A percentile compares a stretch with the other conserved stretches of the same genome.
These are phyloP conservation scores for Mus minutoides DNA, from an alignment of 2,797 vertebrate species.

Conservation along the genomic window DNA sequence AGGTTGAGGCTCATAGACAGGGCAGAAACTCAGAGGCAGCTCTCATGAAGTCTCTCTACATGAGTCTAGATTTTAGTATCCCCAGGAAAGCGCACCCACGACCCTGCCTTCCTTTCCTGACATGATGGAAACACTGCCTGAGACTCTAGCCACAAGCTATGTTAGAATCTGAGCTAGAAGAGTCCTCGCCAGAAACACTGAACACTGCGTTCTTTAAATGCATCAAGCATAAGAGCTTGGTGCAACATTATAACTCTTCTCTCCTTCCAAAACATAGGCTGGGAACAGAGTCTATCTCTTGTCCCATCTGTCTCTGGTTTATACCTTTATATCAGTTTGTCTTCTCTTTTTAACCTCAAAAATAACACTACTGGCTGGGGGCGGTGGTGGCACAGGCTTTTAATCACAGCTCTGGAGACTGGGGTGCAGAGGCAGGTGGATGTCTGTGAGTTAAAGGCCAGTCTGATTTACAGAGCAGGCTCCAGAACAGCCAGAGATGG, in stretches of 20 bases:
- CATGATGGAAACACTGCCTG: conserved; percentile 1
- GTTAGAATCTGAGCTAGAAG: neutral
- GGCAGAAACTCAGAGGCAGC: neutral
- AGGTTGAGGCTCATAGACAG: conserved; percentile 14
- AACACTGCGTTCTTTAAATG: conserved; percentile 29
- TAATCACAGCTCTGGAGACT: neutral
- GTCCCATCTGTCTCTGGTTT: neutral
- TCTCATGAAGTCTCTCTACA: conserved; percentile 7
- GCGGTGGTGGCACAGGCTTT: neutral
- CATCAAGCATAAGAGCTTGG: neutral
- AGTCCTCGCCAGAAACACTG: neutral
- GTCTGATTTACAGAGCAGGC: too few relatives aligned
- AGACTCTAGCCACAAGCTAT: conserved; percentile 12
- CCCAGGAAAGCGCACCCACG: conserved; percentile 1
- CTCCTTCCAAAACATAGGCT: conserved; percentile 47
- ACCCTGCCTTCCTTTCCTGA: conserved; percentile 15
- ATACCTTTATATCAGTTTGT: neutral
- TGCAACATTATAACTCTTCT: conserved; percentile 36
- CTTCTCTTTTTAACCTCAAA: conserved; percentile 41
- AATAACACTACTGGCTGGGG: neutral
- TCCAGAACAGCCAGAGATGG: neutral
- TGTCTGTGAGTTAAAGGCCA: neutral
- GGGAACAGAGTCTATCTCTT: neutral
- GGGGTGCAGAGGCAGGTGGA: neutral
- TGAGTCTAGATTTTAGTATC: conserved; percentile 39